Evolutionary conservation across 2,888 invertebrate genomes (phyloP), one percentile per base, ranked within the genome.

Genomic region (Parasteatoda lunata): DNA sequence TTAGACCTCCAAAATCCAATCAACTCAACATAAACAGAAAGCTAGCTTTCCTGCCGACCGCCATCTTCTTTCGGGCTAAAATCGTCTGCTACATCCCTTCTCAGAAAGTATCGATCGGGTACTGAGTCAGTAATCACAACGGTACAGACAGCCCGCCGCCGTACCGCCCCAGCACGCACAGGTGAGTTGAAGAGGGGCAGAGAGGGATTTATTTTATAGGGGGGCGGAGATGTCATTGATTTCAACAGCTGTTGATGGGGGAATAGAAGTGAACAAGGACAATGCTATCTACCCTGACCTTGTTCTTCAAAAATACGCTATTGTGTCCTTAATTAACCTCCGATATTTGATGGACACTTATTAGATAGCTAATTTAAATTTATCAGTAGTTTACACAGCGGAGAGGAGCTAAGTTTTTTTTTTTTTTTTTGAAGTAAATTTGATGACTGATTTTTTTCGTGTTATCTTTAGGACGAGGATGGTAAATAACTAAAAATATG

Each of bases 61-160:
- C 68, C 15, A n/a, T 8, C 15, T n/a, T 49, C 65, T 65, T 5
- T 30, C 51, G n/a, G 59, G 47, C 65, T 30, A 49, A 72, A 80
- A 76, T 65, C 65, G 76, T 49, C 65, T 65, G 76, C 65, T 45
- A 45, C 30, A 70, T 47, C 70, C 48, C 13, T 70, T 45, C 48
- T 11, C 48, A 11, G 48, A 48, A 70, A 72, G 65, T 84, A 72
- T 77, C 77, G 84, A 84, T 84, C 84, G 72, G 9, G 77, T 66
- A 54, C 80, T 82, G 76, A 76, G 69, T 82, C 76, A 75, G 73
- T n/a, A 68, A 68, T 68, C 11, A 11, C 30, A 8, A 59, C 68
- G 51, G 7, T 15, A 66, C 77, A 78, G 48, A 70, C 70, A 13
- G 70, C 15, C 49, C 70, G 78, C 78, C 78, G 70, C 78, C 81